phyloP scores from a whole-genome alignment of 1,140 invertebrate genomes.

The Rhyacophila brunnea region DNA sequence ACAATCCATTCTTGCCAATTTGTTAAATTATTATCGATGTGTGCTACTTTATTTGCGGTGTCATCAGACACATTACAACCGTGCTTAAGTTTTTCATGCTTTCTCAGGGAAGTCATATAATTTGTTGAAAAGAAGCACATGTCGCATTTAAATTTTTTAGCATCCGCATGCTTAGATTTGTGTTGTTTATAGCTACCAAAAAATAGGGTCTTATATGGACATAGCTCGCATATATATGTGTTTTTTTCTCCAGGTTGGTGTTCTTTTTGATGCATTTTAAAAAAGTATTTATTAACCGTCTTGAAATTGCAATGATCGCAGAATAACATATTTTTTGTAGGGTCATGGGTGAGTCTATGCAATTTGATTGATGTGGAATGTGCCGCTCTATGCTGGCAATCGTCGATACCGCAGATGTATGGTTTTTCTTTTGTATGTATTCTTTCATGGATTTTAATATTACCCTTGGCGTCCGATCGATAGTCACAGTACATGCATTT shows the following conservation, averaged over 20 bases:
- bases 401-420: conserved; percentile 10
- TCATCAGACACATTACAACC: not conserved
- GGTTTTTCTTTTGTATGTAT: conserved; percentile 20
- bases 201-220: not conserved
- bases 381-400: conserved; percentile 12
- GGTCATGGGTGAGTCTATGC: conserved; percentile 11
- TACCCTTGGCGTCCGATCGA: conserved; percentile 5
- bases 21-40: too few relatives aligned
- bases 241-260: conserved; percentile 1
- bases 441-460: conserved; percentile 8
- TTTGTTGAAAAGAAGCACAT: not conserved
- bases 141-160: not conserved
- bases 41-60: too few relatives aligned
- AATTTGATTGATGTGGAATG: conserved; percentile 9
- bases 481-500: conserved; percentile 17
- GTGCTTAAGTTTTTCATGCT: not conserved
- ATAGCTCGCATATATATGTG: not conserved
- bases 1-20: too few relatives aligned
- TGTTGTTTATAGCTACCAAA: not conserved
- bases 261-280: conserved; percentile 12
- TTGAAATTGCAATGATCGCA: conserved; percentile 13
- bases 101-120: not conserved
- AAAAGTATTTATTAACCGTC: conserved; percentile 14
- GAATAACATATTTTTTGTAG: conserved; percentile 10
- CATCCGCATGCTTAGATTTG: not conserved